Conservation (phyloP, 1,140 invertebrate genomes). For the Scaptomyza hsui region DNA sequence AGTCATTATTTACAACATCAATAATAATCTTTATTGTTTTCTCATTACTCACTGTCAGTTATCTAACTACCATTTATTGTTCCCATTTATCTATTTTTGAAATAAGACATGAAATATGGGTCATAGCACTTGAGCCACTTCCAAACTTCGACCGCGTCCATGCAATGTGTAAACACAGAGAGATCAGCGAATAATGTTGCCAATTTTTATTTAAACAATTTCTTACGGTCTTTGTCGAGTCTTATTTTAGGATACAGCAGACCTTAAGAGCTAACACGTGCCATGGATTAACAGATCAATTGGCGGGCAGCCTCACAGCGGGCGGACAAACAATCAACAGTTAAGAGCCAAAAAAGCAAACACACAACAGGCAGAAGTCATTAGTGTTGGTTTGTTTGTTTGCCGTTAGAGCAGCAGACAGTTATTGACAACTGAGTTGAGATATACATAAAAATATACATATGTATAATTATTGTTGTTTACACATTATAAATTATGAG, state of each 20-base stretch:
- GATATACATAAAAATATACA: no score
- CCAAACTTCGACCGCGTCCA: slow-evolving; percentile 6
- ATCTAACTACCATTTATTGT: no score
- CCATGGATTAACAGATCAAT: slow-evolving; percentile 62
- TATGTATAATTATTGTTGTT: slow-evolving; percentile 43
- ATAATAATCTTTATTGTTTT: no score
- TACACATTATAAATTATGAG: slow-evolving; percentile 51
- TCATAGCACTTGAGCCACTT: slow-evolving; percentile 26
- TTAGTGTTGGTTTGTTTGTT: slow-evolving; percentile 44
- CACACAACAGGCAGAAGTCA: slow-evolving; percentile 14
- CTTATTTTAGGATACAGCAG: slow-evolving; percentile 9
- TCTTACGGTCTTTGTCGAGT: slow-evolving; percentile 22
- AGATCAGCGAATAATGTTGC: no score
- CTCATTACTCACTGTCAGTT: no score
- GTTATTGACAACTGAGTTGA: slow-evolving; percentile 40
- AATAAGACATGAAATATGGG: slow-evolving; percentile 22
- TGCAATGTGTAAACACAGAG: slow-evolving; percentile 8
- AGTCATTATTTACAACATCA: no score
- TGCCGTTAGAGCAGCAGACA: slow-evolving; percentile 61
- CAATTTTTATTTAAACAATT: no score
- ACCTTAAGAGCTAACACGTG: slow-evolving; percentile 74
- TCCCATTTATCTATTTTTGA: slow-evolving; percentile 25
- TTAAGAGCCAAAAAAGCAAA: neutral
- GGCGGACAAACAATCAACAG: slow-evolving; percentile 28
- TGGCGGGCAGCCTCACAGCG: slow-evolving; percentile 17